Evolutionary conservation across 2,113 vertebrate species (phyloP).

Genomic region (Peromyscus leucopus): DNA sequence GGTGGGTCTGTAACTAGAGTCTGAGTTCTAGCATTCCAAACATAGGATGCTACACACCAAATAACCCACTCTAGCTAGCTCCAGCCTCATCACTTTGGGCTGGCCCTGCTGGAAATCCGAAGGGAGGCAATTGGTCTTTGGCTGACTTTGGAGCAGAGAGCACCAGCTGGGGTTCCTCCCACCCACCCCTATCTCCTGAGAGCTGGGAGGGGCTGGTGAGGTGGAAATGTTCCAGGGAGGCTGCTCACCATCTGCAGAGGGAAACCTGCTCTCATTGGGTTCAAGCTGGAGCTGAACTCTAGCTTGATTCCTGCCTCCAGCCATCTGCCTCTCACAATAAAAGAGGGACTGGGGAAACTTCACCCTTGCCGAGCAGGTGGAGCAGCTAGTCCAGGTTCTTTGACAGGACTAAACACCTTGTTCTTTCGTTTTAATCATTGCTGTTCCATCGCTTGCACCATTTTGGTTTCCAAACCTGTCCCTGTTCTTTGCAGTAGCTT

Average conservation of each 20-base stretch:
- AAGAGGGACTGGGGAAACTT: conserved; percentile 16
- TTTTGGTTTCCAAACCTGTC: background rate
- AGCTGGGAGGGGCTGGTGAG: background rate
- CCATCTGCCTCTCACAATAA: conserved; percentile 62
- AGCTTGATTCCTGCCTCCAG: conserved; percentile 51
- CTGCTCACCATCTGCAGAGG: conserved; percentile 32
- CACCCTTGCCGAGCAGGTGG: conserved; percentile 6
- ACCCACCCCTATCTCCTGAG: background rate
- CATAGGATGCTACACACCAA: background rate
- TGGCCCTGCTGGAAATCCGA: conserved; percentile 33
- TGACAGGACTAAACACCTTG: background rate
- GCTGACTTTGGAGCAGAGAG: conserved; percentile 29
- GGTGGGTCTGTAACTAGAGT: background rate
- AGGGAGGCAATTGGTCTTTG: background rate
- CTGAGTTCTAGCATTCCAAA: conserved; percentile 25
- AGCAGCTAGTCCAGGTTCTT: conserved; percentile 4
- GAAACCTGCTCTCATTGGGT: conserved; percentile 51
- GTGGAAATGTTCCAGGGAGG: background rate
- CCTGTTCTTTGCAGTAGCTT: background rate
- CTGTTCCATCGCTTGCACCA: background rate
- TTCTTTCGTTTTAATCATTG: background rate
- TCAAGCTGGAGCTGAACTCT: conserved; percentile 42
- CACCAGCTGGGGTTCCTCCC: background rate
- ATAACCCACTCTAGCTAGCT: background rate
- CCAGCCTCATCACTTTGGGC: background rate